Evolutionary conservation across 2,888 invertebrate genomes (phyloP).

Genomic region (Caenorhabditis panamensis): DNA sequence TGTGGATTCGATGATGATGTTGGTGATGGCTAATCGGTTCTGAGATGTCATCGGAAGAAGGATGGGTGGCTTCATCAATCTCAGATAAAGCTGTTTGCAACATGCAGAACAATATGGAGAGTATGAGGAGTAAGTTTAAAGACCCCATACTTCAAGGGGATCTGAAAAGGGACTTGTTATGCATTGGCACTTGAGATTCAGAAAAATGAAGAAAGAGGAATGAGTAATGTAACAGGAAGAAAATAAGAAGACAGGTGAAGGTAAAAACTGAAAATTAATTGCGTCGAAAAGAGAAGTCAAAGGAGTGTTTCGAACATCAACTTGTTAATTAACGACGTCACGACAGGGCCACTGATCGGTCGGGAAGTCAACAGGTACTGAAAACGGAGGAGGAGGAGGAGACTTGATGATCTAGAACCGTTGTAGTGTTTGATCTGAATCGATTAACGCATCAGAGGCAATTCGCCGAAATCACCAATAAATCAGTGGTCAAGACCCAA

Average conservation of each 20-base stretch:
- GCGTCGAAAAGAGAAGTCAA: too few species aligned
- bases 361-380: conserved; percentile 4
- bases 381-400: conserved; percentile 10
- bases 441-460: conserved; percentile 44
- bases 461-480: conserved; percentile 57
- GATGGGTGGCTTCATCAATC: conserved; percentile 5
- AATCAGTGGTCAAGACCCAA: conserved; percentile 36
- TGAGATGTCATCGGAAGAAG: neutral
- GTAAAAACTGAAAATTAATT: conserved; percentile 8
- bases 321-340: conserved; percentile 49
- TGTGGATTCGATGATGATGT: conserved; percentile 36
- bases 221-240: conserved; percentile 1
- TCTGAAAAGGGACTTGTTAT: too few species aligned
- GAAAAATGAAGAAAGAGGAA: neutral
- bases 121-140: neutral
- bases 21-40: conserved; percentile 26
- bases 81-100: conserved; percentile 2
- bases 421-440: conserved; percentile 59
- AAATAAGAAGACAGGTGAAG: neutral
- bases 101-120: neutral
- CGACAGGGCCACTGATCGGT: conserved; percentile 25
- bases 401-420: conserved; percentile 29
- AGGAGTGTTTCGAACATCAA: conserved; percentile 18
- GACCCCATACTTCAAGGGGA: conserved; percentile 18
- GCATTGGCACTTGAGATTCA: neutral